Base-by-base conservation (phyloP, 2,888 invertebrate genomes). In the Trimorus sp. region DNA sequence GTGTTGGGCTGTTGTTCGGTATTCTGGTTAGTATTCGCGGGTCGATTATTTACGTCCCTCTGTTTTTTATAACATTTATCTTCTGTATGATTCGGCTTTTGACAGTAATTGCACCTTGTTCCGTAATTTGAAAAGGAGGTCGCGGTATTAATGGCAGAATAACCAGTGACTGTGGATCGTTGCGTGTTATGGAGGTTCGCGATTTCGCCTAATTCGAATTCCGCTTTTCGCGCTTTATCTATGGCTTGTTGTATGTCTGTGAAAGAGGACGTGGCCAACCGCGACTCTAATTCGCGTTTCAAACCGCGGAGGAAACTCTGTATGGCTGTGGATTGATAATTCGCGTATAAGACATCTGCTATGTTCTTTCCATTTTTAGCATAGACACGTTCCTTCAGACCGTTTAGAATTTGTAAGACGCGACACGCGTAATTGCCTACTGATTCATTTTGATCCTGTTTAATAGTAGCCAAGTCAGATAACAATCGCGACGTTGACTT, bases 341-440 rank as follows among this genome's bases (percentile, higher is more conserved):
- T 12, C 1, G 7, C 8, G 11, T 7, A n/a, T 7, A 68, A n/a
- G 2, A 60, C n/a, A 0, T 5, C 1, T 0, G 71, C 62, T 1
- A 15, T n/a, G 1, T 7, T 16, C 3, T 7, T 12, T 0, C 2
- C 42, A 12, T 68, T 53, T 53, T 78, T 71, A n/a, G n/a, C 42
- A 0, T 1, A 16, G 0, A 40, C 54, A 16, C 37, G 11, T 12
- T 78, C 78, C 14, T 58, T 42, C 8, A 78, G 12, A 1, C 1
- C 12, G 7, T 42, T 51, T 0, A 71, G 12, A 0, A 60, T n/a
- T 7, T 59, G 60, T 9, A 71, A 9, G 0, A 65, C 66, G 12
- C 78, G 70, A 36, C 70, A 71, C 3, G 48, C 63, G 40, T 45
- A 78, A 7, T 12, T 7, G n/a, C 26, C 36, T 0, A 78, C 78